A percentile compares a stretch with the other conserved stretches of the same genome.
Conservation (phyloP, 2,888 invertebrate species). For the Apamea anceps region DNA sequence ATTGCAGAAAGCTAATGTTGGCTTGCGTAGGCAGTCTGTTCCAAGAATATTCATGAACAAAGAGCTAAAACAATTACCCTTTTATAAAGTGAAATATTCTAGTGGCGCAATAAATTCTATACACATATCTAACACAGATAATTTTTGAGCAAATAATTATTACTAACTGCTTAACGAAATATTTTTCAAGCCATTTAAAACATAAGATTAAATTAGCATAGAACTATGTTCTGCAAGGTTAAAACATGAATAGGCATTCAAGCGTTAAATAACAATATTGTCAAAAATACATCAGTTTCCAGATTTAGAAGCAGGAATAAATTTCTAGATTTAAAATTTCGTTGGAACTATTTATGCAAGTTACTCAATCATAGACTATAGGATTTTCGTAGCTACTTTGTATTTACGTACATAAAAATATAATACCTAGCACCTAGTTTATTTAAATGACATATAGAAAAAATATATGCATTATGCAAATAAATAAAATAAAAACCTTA, state of each 20-base stretch:
- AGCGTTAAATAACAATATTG: neutral
- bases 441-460: constrained; percentile 57
- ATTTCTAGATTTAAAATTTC: constrained; percentile 25
- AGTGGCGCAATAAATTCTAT: constrained; percentile 21
- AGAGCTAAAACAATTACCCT: neutral
- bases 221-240: constrained; percentile 32
- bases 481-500: constrained; percentile 47
- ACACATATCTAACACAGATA: constrained; percentile 47
- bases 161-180: constrained; percentile 43
- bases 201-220: constrained; percentile 18
- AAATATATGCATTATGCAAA: constrained; percentile 70
- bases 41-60: constrained; percentile 5
- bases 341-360: constrained; percentile 6
- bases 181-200: constrained; percentile 41
- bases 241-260: constrained; percentile 10
- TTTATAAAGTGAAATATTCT: constrained; percentile 13
- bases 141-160: constrained; percentile 60
- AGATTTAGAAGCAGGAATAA: constrained; percentile 10
- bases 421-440: constrained; percentile 61
- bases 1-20: neutral
- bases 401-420: constrained; percentile 49
- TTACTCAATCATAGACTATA: constrained; percentile 25
- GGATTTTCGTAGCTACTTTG: constrained; percentile 21
- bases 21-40: neutral
- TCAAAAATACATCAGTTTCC: constrained; percentile 9